A percentile compares a stretch with the other conserved stretches of the same genome.
phyloP scores from a whole-genome alignment of 2,888 invertebrate species.

The Pegoplata infirma region DNA sequence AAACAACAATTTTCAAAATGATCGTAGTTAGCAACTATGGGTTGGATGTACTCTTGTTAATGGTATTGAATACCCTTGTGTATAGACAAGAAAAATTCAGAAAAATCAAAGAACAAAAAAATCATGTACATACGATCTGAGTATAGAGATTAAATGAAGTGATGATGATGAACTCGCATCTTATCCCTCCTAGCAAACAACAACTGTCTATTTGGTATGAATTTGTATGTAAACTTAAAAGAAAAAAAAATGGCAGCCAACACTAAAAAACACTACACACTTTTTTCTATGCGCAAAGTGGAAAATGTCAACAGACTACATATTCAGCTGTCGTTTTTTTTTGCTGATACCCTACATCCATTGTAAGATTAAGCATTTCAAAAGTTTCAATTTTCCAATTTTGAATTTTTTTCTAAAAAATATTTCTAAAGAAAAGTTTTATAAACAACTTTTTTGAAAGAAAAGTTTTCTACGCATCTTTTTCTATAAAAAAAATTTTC shows the following conservation, averaged over 20 bases:
- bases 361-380: no score
- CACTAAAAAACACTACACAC: conserved; percentile 9
- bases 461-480: no score
- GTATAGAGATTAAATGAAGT: background rate
- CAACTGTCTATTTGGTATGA: conserved; percentile 3
- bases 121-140: background rate
- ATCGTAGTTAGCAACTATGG: conserved; percentile 39
- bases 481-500: no score
- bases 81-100: background rate
- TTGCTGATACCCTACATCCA: background rate
- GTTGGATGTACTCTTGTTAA: background rate
- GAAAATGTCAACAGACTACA: conserved; percentile 56
- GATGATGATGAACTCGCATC: background rate
- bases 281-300: conserved; percentile 37
- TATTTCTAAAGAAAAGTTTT: no score
- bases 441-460: no score
- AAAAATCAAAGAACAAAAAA: background rate
- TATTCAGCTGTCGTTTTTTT: conserved; percentile 52
- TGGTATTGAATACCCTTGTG: background rate
- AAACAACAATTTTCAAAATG: conserved; percentile 43
- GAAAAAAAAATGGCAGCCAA: conserved; percentile 39
- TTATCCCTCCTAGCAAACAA: conserved; percentile 14
- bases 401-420: no score
- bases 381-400: no score
- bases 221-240: background rate